These are phyloP conservation scores for Antheraea assamensis DNA, from an alignment of 2,888 invertebrate genomes.

Conservation along the genomic window DNA sequence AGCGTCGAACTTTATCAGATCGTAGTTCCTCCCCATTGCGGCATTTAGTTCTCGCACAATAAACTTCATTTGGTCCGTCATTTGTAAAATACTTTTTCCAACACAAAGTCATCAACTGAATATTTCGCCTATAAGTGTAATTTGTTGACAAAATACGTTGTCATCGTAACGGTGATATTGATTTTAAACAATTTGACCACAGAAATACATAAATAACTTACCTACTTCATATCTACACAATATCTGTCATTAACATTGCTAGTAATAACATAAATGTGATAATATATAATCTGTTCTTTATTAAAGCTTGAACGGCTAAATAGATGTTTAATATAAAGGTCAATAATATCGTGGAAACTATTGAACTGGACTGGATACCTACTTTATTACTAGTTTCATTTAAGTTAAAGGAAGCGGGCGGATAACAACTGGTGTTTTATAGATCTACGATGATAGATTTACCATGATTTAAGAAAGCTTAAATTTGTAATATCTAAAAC, in stretches of 20 bases:
- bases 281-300: no score
- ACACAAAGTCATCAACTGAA: slow-evolving; percentile 13
- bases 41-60: slow-evolving; percentile 89
- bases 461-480: no score
- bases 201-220: not conserved
- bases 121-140: not conserved
- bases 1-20: slow-evolving; percentile 93
- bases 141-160: slow-evolving; percentile 39
- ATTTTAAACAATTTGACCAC: not conserved
- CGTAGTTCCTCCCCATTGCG: slow-evolving; percentile 87
- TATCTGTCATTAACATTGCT: no score
- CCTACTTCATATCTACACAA: not conserved
- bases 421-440: no score
- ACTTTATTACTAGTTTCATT: no score
- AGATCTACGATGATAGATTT: no score
- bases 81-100: slow-evolving; percentile 41
- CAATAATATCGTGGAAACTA: not conserved
- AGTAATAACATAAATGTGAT: no score
- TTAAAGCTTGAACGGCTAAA: not conserved
- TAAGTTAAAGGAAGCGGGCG: no score
- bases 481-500: no score
- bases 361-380: no score
- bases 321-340: not conserved
- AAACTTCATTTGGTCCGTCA: slow-evolving; percentile 86
- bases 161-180: slow-evolving; percentile 37